Evolutionary conservation across 2,888 invertebrate genomes (phyloP).

Genomic region (Nomada flava): DNA sequence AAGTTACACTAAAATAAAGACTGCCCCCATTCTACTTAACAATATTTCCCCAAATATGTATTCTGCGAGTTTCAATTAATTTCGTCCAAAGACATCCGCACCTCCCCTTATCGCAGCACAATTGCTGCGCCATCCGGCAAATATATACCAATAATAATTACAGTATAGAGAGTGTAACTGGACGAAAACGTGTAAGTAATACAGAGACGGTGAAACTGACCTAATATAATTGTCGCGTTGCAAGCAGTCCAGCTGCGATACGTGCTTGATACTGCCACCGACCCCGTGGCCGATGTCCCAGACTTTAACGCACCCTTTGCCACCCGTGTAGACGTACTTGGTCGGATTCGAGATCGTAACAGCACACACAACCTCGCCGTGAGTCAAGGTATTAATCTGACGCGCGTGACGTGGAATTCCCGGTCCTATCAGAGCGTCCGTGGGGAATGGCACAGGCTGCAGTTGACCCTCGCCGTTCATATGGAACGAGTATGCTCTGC

Average conservation of each 20-base stretch:
- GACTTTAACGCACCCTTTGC: constrained; percentile 97
- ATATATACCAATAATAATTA: too few species aligned
- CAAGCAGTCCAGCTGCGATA: constrained; percentile 95
- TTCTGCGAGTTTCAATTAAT: too few species aligned
- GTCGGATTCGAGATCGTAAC: constrained; percentile 96
- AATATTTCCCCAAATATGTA: too few species aligned
- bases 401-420: constrained; percentile 97
- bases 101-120: too few species aligned
- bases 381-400: constrained; percentile 95
- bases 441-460: constrained; percentile 97
- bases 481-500: constrained; percentile 96
- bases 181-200: neutral
- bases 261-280: constrained; percentile 88
- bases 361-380: constrained; percentile 99
- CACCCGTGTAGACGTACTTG: constrained; percentile 98
- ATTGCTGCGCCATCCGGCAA: too few species aligned
- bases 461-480: constrained; percentile 94
- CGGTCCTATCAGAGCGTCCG: constrained; percentile 96
- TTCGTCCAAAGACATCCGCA: too few species aligned
- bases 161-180: neutral
- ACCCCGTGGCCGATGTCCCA: constrained; percentile 92
- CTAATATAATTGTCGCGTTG: constrained; percentile 98
- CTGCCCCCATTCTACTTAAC: too few species aligned
- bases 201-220: constrained; percentile 86
- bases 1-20: too few species aligned